Base-by-base conservation (phyloP, 2,113 vertebrate species). In the Cryptomyrus ogoouensis region DNA sequence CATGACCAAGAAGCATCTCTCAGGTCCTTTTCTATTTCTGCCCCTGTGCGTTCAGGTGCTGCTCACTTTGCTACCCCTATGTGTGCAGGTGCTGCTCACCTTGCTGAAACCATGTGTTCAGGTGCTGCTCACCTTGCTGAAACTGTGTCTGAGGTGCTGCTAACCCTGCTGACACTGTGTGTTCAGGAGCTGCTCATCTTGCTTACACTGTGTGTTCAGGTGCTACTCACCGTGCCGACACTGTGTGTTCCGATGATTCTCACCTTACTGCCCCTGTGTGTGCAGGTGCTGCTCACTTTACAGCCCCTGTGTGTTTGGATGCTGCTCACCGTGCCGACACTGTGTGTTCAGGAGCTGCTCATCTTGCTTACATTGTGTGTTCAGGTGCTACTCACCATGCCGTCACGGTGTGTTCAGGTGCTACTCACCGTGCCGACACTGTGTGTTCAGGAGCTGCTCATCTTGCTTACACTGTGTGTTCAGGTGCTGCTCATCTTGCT, bases 331-430 rank as follows among this genome's bases (percentile, higher is more conserved):
- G 1, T 58, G 56, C 56, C 1, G 0, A 53, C 52, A 24, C 7
- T 62, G 21, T 56, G 53, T 62, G 56, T 62, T 62, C 24, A 62
- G 56, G 24, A 10, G 47, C 9, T 49, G 19, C 53, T 56, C 5
- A 21, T 0, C 53, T 6, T 56, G 17, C 17, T 6, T 0, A 56
- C 5, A 24, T 21, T 58, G 56, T 56, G 53, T 58, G 6, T 58
- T 8, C 21, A 24, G 21, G 56, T 15, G 96, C 80, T 97, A 96
- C 93, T 97, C 95, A 35, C 89, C 95, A 89, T 96, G 95, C 93
- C 98, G 3, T 31, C 27, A 12, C 10, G 15, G 66, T 31, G 27
- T 70, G 27, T 27, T 70, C 66, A 70, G 27, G 66, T 1, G 53
- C 53, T 56, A 19, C 19, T 56, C 19, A 56, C 0, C 53, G 7